Conservation (phyloP, 37 sponge, comb jelly and placozoan genomes). For the Hexactinellida sp. region DNA sequence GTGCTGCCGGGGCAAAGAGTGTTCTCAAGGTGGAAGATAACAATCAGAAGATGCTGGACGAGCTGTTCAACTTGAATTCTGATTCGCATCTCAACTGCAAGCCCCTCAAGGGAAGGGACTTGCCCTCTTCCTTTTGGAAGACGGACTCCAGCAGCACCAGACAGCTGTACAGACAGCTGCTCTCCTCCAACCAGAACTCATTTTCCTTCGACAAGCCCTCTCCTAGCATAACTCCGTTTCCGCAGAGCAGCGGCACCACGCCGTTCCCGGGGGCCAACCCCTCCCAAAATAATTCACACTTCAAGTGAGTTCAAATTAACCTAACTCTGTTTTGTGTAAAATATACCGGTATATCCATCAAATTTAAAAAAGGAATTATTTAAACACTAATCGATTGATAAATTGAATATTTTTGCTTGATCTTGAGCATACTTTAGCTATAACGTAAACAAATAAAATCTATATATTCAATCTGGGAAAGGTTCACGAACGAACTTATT, state of each 20-base stretch:
- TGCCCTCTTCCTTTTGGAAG: not conserved
- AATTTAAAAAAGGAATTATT: too few relatives aligned
- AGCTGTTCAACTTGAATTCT: not conserved
- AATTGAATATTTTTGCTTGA: too few relatives aligned
- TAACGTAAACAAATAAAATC: too few relatives aligned
- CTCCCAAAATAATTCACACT: not conserved
- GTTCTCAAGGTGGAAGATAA: not conserved
- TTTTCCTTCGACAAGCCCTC: not conserved
- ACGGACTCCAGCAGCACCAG: not conserved
- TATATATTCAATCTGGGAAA: too few relatives aligned
- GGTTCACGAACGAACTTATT: too few relatives aligned
- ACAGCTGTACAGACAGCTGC: not conserved
- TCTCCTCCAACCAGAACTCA: not conserved
- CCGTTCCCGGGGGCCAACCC: not conserved
- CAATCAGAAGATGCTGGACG: not conserved
- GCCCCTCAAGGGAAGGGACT: not conserved
- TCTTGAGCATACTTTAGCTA: too few relatives aligned
- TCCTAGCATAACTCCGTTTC: not conserved
- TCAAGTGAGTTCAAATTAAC: not conserved
- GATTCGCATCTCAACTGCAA: not conserved
- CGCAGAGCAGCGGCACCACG: not conserved
- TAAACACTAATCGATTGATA: too few relatives aligned
- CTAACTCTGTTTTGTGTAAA: too few relatives aligned
- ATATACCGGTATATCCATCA: too few relatives aligned
- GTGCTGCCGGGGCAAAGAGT: not conserved